phyloP scores from a whole-genome alignment of 2,113 vertebrate genomes.

The Meleagris gallopavo region DNA sequence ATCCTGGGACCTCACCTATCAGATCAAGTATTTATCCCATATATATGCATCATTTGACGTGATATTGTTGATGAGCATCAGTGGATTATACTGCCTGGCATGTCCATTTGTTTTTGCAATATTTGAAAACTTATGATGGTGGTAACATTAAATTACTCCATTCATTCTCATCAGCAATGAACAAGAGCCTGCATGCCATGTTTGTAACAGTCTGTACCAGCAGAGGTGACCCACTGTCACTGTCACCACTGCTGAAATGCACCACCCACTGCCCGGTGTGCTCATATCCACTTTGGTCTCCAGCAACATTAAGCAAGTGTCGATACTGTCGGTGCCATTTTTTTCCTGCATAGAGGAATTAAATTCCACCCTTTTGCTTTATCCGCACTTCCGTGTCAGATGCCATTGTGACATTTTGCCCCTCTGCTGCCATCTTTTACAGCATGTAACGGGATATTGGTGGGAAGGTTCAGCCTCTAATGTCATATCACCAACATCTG shows the following conservation, averaged over 20 bases:
- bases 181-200: background rate
- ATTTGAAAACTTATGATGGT: background rate
- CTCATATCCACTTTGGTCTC: background rate
- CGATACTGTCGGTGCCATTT: background rate
- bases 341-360: background rate
- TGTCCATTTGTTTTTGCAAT: background rate
- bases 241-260: too few species aligned
- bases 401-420: background rate
- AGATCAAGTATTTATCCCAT: background rate
- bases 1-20: background rate
- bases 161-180: background rate
- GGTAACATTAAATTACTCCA: background rate
- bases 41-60: rapidly evolving
- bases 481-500: background rate
- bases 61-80: background rate
- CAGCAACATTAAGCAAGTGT: background rate
- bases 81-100: background rate
- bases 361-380: background rate
- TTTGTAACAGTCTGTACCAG: background rate
- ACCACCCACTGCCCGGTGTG: too few species aligned
- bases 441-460: background rate
- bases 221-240: background rate
- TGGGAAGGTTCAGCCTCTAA: background rate
- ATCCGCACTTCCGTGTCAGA: background rate
- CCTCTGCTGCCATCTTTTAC: background rate